Base-by-base conservation (phyloP, 2,797 vertebrate genomes). In the Crenuchus spilurus region DNA sequence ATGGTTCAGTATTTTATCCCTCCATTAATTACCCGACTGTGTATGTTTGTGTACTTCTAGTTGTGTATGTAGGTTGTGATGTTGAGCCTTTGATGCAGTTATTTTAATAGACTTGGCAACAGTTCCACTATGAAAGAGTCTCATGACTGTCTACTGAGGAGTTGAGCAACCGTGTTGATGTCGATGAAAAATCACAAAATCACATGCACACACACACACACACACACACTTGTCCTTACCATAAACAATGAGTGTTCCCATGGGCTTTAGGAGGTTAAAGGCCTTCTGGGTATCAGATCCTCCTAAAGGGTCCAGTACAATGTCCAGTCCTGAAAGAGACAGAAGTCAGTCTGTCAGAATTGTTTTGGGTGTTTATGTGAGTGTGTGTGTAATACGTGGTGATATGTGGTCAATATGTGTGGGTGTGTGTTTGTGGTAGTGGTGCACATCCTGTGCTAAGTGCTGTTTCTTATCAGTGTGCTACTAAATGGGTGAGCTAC, bases 241-340 rank as follows among this genome's bases (percentile, higher is more conserved):
- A 0, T 95, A 97, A 46, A 89, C 93, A 76, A 98, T 74, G 54
- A 97, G 51, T 60, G 89, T 94, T 42, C 96, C 96, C 94, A 98
- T 88, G 0, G 96, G 95, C 83, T 95, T 97, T 77, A 98, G 82
- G 61, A 98, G 89, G 80, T 89, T 86, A 75, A 93, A 98, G 4
- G 88, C 94, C 90, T 97, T 97, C 75, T 94, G 81, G 0, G 95
- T 96, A 79, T 98, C 96, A 0, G 92, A 89, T 54, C 96, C 96
- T 18, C 95, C 95, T 26, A 97, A 89, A 0, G 96, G 94, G 82
- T 98, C 96, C 74, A 98, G 90, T 76, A 97, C 94, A 0, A 97
- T 88, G 77, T 98, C 94, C 81, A 98, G 92, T 60, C 96, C 96
- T 92, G 78, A 30, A 49, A 18, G 60, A 77, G 14, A 33, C 5